Evolutionary conservation across 2,113 vertebrate genomes (phyloP).

Genomic region (Melanocharis versteri): DNA sequence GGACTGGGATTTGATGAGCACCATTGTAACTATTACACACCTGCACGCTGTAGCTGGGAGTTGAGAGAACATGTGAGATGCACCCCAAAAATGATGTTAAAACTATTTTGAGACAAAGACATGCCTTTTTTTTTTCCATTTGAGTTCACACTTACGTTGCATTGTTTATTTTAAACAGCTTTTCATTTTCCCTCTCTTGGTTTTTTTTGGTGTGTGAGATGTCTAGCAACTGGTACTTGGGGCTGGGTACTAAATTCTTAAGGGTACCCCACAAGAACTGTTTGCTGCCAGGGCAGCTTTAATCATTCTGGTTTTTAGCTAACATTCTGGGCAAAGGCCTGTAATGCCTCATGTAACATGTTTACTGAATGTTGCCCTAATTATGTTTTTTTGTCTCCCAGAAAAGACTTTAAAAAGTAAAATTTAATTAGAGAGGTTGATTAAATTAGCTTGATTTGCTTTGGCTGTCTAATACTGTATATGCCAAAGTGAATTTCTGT

Average conservation of each 20-base stretch:
- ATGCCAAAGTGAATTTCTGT: constrained; percentile 44
- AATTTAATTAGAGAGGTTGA: constrained; percentile 29
- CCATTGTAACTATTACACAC: background rate
- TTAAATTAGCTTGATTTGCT: constrained; percentile 52
- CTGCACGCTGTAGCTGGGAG: background rate
- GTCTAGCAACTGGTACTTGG: background rate
- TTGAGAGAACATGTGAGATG: background rate
- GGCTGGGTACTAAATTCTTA: background rate
- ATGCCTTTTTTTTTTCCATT: background rate
- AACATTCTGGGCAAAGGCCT: background rate
- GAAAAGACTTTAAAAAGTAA: constrained; percentile 1
- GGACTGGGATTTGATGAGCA: background rate
- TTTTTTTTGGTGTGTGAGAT: background rate
- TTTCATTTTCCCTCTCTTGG: background rate
- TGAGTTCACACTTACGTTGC: background rate
- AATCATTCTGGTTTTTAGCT: background rate
- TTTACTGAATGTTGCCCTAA: background rate
- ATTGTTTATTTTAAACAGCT: constrained; percentile 5
- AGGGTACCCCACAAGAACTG: background rate
- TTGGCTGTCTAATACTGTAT: constrained; percentile 3
- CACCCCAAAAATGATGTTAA: background rate
- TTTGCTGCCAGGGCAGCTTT: background rate
- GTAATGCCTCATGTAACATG: background rate
- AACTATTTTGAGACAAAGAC: background rate
- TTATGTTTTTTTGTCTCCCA: background rate